Evolutionary conservation across 1,140 invertebrate species (phyloP), one percentile per base, ranked within the genome.

Genomic region (Oppia nitens): DNA sequence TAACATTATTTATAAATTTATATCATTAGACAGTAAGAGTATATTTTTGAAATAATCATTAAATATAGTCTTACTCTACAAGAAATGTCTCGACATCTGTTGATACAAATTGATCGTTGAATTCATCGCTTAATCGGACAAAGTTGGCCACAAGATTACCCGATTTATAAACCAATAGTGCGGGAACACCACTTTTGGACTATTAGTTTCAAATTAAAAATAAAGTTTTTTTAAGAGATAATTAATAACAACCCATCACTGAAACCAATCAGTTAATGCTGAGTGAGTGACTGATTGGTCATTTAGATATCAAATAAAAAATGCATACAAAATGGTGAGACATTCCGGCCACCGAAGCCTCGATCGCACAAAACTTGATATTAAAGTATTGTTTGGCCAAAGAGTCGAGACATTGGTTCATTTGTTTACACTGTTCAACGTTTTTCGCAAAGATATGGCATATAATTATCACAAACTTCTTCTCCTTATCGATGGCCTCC

Each of bases 91-190:
- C 87, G 12, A 98, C 81, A 74, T 97, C 92, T 25, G 81, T 80
- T 4, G 85, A 78, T 73, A 80, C 88, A 73, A 96, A 96, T 66
- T 96, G 89, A 70, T 84, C 80, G 2, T 89, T 89, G 32, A 97
- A 74, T 65, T 89, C 84, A 68, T 91, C 82, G 14, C 82, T 81
- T 17, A 98, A 67, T 27, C 83, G 75, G 12, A 97, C 81, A 76
- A 95, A 96, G 73, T 95, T 97, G 9, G 88, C 90, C 67, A 98
- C 82, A 9, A 97, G 73, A 67, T 88, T 82, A 9, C 87, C 87
- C 55, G 77, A 80, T 75, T 91, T 93, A 68, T 98, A 98, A 0
- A 89, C 81, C 25, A 97, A 73, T 48, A 98, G 70, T 17, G 93
- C 91, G 29, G 94, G 94, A 1, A 96, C 80, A 20, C 92, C 94